Percentiles rank a stretch among this genome's conserved stretches.
Conservation (phyloP, 23 tunicate genomes). For the Trididemnum nubilum region DNA sequence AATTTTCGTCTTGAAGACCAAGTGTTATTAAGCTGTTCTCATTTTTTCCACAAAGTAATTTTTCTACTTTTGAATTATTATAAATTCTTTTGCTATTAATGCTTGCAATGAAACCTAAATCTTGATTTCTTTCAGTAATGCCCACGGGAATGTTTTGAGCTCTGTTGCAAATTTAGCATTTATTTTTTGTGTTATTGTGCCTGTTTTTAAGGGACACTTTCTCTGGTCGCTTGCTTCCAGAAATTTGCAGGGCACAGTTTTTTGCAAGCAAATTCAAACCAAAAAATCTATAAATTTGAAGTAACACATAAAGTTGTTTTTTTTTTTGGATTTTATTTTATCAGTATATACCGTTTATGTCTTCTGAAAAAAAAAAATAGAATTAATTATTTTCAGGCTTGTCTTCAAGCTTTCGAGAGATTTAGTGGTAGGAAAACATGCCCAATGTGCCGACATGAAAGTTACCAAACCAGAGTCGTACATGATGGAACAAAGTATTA, state of each 20-base stretch:
- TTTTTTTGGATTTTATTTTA: no score
- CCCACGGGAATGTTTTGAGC: no score
- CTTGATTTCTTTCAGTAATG: not conserved
- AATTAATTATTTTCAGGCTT: conserved; percentile 61
- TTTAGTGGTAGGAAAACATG: conserved; percentile 84
- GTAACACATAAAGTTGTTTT: no score
- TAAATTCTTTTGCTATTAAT: not conserved
- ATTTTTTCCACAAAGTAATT: conserved; percentile 87
- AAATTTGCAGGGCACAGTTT: no score
- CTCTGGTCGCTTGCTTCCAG: no score
- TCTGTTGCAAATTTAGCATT: no score
- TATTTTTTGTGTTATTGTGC: no score
- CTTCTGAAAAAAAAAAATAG: no score
- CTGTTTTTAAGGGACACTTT: no score
- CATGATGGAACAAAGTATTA: conserved; percentile 74
- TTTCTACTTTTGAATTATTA: not conserved
- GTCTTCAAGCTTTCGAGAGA: conserved; percentile 85
- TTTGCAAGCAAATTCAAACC: no score
- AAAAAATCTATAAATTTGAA: no score
- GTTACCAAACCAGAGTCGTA: conserved; percentile 88
- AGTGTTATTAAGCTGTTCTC: conserved; percentile 93
- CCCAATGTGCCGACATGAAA: conserved; percentile 88
- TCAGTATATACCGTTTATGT: no score
- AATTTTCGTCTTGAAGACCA: conserved; percentile 83
- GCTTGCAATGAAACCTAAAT: not conserved